phyloP scores from a whole-genome alignment of 2,888 invertebrate genomes.

The Pristionchus arcanus region DNA sequence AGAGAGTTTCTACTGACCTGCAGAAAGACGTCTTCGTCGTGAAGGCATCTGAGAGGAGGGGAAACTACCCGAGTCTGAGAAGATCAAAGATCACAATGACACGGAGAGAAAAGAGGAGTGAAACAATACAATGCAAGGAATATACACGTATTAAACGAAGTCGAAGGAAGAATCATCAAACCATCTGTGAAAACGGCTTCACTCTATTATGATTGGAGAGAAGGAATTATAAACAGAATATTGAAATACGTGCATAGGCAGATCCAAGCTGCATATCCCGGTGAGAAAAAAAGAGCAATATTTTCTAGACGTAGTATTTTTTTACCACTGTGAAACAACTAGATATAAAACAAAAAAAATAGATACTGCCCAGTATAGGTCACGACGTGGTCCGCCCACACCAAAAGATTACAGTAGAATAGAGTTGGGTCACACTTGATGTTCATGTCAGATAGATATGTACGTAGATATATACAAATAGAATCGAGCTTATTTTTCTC shows the following conservation, averaged over 20 bases:
- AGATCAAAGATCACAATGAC: not conserved
- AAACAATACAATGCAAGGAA: not conserved
- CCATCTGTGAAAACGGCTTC: no score
- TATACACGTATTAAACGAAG: not conserved
- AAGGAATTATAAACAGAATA: not conserved
- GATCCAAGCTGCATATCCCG: not conserved
- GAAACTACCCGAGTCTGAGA: not conserved
- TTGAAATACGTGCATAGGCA: no score
- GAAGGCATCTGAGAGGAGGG: constrained; percentile 36
- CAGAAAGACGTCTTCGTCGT: constrained; percentile 45
- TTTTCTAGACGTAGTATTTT: no score
- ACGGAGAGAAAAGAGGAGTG: not conserved
- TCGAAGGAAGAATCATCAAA: no score
- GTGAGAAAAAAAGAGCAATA: not conserved
- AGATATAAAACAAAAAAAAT: not conserved
- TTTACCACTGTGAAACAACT: not conserved
- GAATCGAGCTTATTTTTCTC: not conserved
- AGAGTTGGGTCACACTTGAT: not conserved
- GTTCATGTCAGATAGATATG: not conserved
- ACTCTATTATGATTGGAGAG: no score
- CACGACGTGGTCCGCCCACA: not conserved
- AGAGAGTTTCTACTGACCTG: not conserved
- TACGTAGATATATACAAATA: not conserved
- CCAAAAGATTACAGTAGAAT: not conserved
- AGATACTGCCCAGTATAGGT: not conserved